Base-by-base conservation (phyloP, 1,140 invertebrate species). In the Trypoxylus dichotomus region DNA sequence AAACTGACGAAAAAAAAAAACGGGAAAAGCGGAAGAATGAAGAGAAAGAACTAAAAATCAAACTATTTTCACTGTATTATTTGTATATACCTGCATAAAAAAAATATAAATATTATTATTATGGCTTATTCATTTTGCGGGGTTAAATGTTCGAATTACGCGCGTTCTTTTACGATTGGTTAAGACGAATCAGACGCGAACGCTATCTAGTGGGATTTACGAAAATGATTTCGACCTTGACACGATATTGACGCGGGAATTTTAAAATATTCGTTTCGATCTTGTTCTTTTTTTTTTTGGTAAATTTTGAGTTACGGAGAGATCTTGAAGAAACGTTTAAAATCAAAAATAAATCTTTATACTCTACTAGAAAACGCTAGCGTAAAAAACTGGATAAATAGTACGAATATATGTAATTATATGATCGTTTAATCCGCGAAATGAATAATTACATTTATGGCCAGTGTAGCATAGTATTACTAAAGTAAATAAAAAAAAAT, bases 31-130 rank as follows among this genome's bases (percentile, higher is more conserved):
- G 76, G 73, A 78, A 75, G n/a, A n/a, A n/a, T n/a, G n/a, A n/a
- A n/a, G 13, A 75, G 5, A 21, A 37, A 54, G 41, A 42, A 47
- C 24, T 43, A 75, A 74, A 85, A 85, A 86, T 86, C 84, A 86
- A 86, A 85, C 80, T 83, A 84, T 84, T 85, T 83, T 81, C 79
- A 80, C 77, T 86, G 84, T 85, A 86, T 82, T 85, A 83, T 84
- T 85, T 85, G 84, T 86, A 86, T 77, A 86, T 86, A 85, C 80
- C 78, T 81, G 80, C 77, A 47, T 80, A 77, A 79, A 79, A n/a
- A 75, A 78, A 78, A 11, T 78, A 75, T 78, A 29, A 47, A 21
- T 75, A 32, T 75, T 75, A 41, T 24, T 74, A 74, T 77, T 72
- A 76, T 79, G 79, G 75, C 79, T 72, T 79, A 78, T 81, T 80